Evolutionary conservation across 2,113 vertebrate species (phyloP).

Genomic region (Notechis scutatus): DNA sequence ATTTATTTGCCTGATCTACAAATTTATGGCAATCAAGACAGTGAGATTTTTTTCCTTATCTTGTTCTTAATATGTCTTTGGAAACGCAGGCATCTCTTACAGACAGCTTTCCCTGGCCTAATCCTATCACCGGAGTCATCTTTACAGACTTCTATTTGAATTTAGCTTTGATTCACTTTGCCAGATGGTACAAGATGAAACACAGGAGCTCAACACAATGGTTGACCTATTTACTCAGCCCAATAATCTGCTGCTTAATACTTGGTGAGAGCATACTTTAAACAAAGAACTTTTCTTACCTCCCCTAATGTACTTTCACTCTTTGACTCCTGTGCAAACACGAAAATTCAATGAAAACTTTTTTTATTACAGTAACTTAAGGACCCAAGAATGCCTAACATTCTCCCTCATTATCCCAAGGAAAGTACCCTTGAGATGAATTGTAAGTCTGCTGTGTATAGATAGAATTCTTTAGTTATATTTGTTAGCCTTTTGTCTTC

Average conservation of each 20-base stretch:
- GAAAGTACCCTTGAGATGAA: slow-evolving; percentile 27
- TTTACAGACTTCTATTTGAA: slow-evolving; percentile 68
- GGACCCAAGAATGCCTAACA: neutral
- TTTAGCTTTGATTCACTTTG: slow-evolving; percentile 72
- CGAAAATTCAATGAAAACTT: slow-evolving; percentile 5
- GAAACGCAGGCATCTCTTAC: slow-evolving; percentile 49
- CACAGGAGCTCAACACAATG: slow-evolving; percentile 59
- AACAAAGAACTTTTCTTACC: slow-evolving; percentile 59
- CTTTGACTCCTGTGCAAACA: slow-evolving; percentile 25
- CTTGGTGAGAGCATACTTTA: slow-evolving; percentile 58
- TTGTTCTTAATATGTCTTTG: slow-evolving; percentile 32
- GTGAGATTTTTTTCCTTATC: neutral
- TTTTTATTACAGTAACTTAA: slow-evolving; percentile 6
- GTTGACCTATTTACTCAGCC: slow-evolving; percentile 75
- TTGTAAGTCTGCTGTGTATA: slow-evolving; percentile 16
- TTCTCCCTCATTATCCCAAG: slow-evolving; percentile 43
- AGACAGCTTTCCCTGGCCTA: slow-evolving; percentile 41
- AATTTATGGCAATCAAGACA: slow-evolving; percentile 8
- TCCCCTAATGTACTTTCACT: slow-evolving; percentile 43
- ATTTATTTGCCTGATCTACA: neutral
- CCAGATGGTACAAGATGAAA: slow-evolving; percentile 84
- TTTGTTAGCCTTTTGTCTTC: neutral
- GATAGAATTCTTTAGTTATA: slow-evolving; percentile 34
- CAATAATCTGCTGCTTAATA: slow-evolving; percentile 71
- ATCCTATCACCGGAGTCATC: slow-evolving; percentile 68